Evolutionary conservation across 1,140 invertebrate genomes (phyloP), one percentile per base, ranked within the genome.

Genomic region (Dolichoris vasculosae): DNA sequence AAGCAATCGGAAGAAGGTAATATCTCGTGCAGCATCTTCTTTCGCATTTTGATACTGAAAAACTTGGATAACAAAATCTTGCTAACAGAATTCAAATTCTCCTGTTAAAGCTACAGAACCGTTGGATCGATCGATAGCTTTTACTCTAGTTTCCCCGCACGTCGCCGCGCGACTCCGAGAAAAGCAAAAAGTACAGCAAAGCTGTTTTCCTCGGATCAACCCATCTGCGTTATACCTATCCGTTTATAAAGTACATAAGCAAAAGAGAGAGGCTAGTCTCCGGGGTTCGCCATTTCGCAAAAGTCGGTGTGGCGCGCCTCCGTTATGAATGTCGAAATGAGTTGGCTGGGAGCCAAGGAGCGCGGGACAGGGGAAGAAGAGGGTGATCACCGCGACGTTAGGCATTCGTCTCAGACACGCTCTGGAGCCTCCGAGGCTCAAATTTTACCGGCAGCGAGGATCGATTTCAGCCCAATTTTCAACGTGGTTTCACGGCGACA

Each of bases 301-400:
- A 71, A 73, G 38, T 9, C 38, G 35, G 20, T 32, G 59, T 32
- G 59, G 81, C 87, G 82, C 85, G 85, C 84, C 87, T 84, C 88
- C 64, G 88, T 89, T 90, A 90, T 90, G 89, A 90, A 90, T 90
- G 89, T 86, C 86, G 86, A 89, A 88, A 89, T 88, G 87, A 90
- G 88, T 89, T 90, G 89, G 89, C 88, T 17, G 26, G 0, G 43
- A 35, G 85, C 89, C 87, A 89, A 75, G 59, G 40, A 13, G 20
- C 40, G 69, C 73, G 38, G 86, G 83, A 81, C 67, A 83, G 6
- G 46, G 9, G 9, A 1, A 40, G 11, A 30, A 75, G 6, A 40
- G 48, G 38, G 59, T 26, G 59, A 32, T 76, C 86, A 59, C 43
- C 9, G 63, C 23, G 76, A 73, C 38, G 0, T 35, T 40, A 30